Conservation (phyloP, 2,888 invertebrate genomes). For the Phyto melanocephala region DNA sequence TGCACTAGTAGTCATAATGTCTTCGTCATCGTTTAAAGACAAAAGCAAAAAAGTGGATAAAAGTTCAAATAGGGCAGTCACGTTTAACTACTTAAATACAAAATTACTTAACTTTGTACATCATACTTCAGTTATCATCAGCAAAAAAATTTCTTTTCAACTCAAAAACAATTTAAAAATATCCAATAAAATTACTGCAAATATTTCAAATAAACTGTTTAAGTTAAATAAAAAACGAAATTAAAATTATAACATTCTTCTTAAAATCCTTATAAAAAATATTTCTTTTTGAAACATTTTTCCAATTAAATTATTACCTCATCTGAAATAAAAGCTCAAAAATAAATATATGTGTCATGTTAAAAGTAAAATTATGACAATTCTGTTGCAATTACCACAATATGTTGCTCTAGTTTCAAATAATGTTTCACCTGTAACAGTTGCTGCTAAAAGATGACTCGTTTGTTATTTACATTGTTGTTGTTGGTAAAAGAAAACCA, state of each 20-base stretch:
- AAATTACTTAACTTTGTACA: slow-evolving; percentile 50
- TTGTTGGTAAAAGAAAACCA: background rate
- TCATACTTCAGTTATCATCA: background rate
- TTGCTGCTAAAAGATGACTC: slow-evolving; percentile 22
- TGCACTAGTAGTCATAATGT: slow-evolving; percentile 14
- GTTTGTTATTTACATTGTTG: background rate
- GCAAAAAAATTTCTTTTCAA: slow-evolving; percentile 10
- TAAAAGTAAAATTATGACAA: slow-evolving; percentile 12
- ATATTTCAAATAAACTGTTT: background rate
- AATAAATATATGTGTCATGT: background rate
- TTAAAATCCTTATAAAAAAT: too few relatives aligned
- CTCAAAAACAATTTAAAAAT: background rate
- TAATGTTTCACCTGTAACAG: background rate
- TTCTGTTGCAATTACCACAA: slow-evolving; percentile 30
- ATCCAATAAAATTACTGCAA: background rate
- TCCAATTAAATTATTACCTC: slow-evolving; percentile 30
- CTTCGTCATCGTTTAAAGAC: background rate
- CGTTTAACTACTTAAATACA: slow-evolving; percentile 55
- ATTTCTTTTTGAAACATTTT: slow-evolving; percentile 2
- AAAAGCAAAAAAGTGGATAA: background rate
- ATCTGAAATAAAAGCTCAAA: background rate
- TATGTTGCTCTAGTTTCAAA: slow-evolving; percentile 42
- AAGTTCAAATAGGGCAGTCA: slow-evolving; percentile 58
- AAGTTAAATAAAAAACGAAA: background rate
- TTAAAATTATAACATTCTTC: too few relatives aligned